Evolutionary conservation across 1,140 invertebrate genomes (phyloP).

Genomic region (Drosophila arawakana): DNA sequence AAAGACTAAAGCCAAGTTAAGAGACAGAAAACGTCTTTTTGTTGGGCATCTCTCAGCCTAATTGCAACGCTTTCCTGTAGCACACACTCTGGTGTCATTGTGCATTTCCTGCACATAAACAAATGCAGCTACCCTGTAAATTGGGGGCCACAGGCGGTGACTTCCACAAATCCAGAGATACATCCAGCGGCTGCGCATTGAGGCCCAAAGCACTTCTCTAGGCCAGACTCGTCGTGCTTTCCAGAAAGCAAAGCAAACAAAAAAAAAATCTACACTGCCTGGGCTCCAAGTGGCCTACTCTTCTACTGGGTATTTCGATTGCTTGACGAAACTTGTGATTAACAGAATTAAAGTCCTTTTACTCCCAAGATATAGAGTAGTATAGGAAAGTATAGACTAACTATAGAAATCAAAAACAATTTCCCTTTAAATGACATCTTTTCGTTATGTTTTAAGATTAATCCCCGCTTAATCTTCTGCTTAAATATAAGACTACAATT

Average conservation of each 20-base stretch:
- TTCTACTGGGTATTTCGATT: neutral
- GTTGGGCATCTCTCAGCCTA: slow-evolving; percentile 59
- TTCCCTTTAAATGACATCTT: too few relatives aligned
- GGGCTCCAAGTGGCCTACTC: neutral
- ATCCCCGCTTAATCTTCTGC: too few relatives aligned
- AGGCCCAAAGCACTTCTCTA: slow-evolving; percentile 11
- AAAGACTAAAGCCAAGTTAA: slow-evolving; percentile 4
- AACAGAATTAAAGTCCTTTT: too few relatives aligned
- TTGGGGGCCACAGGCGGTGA: neutral
- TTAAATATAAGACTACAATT: too few relatives aligned
- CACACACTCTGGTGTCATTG: slow-evolving; percentile 61
- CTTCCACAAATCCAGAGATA: slow-evolving; percentile 39
- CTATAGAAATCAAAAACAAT: too few relatives aligned
- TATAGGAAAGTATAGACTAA: too few relatives aligned
- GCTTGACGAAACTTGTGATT: neutral
- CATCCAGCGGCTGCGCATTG: slow-evolving; percentile 42
- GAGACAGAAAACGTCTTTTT: neutral
- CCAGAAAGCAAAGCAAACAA: slow-evolving; percentile 3
- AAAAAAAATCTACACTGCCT: neutral
- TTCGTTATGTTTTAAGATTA: too few relatives aligned
- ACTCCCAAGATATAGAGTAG: too few relatives aligned
- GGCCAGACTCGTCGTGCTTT: slow-evolving; percentile 12
- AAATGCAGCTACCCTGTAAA: slow-evolving; percentile 31
- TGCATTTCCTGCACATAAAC: slow-evolving; percentile 81
- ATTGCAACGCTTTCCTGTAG: slow-evolving; percentile 70